Percentiles rank a stretch among this genome's conserved stretches.
Conservation (phyloP, 2,888 invertebrate species). For the Microctonus hyperodae region DNA sequence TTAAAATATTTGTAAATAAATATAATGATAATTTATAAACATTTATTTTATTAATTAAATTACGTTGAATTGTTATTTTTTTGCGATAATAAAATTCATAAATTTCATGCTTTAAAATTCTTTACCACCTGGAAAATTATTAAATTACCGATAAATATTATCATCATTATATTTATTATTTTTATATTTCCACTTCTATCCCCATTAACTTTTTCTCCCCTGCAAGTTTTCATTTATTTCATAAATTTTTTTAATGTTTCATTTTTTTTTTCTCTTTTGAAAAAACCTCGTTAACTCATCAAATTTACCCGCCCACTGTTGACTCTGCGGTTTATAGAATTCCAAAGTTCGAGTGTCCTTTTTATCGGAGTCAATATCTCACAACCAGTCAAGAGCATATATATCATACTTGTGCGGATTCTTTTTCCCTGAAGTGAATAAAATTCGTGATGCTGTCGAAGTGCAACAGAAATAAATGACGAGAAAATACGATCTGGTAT, state of each 20-base stretch:
- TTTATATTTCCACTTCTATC: too few relatives aligned
- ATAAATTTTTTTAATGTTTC: too few relatives aligned
- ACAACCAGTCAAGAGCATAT: background rate
- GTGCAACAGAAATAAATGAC: background rate
- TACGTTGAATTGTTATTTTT: slow-evolving; percentile 32
- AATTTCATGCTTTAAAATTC: too few relatives aligned
- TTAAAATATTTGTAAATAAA: too few relatives aligned
- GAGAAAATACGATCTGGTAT: background rate
- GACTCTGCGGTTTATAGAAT: slow-evolving; percentile 23
- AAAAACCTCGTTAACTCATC: slow-evolving; percentile 21
- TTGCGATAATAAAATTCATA: slow-evolving; percentile 33
- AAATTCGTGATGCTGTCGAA: slow-evolving; percentile 11
- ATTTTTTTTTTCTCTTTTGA: slow-evolving; percentile 6
- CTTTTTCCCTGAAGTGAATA: slow-evolving; percentile 18
- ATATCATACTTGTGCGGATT: background rate
- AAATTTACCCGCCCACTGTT: background rate
- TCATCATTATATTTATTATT: slow-evolving; percentile 2
- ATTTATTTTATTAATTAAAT: slow-evolving; percentile 39
- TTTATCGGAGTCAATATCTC: slow-evolving; percentile 16
- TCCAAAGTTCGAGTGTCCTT: slow-evolving; percentile 21
- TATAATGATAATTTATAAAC: slow-evolving; percentile 24
- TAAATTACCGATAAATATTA: slow-evolving; percentile 16
- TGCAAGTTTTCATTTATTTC: too few relatives aligned
- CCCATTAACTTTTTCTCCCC: too few relatives aligned
- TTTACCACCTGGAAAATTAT: slow-evolving; percentile 29